Evolutionary conservation across 2,888 invertebrate species (phyloP).

Genomic region (Dynastes tityus): DNA sequence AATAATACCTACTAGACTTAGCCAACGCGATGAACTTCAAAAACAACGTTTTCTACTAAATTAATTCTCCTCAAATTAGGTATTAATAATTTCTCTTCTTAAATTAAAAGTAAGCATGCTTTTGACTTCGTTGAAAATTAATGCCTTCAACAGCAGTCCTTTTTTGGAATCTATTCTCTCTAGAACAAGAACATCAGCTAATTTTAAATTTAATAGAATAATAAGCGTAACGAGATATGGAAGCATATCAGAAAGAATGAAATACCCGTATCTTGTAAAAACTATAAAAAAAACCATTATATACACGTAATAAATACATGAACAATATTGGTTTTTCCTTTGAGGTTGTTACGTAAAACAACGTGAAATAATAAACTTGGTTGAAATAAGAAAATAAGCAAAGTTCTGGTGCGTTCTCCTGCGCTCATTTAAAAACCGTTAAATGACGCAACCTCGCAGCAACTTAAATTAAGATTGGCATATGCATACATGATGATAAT

Average conservation of each 20-base stretch:
- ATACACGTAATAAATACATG: too few species aligned
- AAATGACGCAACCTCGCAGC: too few species aligned
- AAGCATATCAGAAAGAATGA: not conserved
- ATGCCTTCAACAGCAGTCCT: not conserved
- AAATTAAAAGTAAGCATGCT: conserved; percentile 12
- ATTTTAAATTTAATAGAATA: conserved; percentile 1
- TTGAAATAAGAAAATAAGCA: too few species aligned
- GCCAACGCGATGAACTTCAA: not conserved
- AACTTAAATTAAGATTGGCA: too few species aligned
- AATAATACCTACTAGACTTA: not conserved
- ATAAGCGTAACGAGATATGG: not conserved
- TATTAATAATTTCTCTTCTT: conserved; percentile 10
- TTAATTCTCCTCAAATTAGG: conserved; percentile 16
- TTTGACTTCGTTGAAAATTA: not conserved
- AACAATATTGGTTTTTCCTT: too few species aligned
- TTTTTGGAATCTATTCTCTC: not conserved
- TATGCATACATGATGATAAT: too few species aligned
- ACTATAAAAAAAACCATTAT: too few species aligned
- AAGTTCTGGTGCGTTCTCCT: too few species aligned
- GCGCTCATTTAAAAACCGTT: too few species aligned
- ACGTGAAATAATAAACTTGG: too few species aligned
- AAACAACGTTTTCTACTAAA: not conserved
- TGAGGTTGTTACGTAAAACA: too few species aligned
- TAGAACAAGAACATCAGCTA: not conserved
- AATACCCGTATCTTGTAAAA: too few species aligned